These are phyloP conservation scores for Drosophila aff. DNA, from an alignment of 1,140 invertebrate species.

Conservation along the genomic window DNA sequence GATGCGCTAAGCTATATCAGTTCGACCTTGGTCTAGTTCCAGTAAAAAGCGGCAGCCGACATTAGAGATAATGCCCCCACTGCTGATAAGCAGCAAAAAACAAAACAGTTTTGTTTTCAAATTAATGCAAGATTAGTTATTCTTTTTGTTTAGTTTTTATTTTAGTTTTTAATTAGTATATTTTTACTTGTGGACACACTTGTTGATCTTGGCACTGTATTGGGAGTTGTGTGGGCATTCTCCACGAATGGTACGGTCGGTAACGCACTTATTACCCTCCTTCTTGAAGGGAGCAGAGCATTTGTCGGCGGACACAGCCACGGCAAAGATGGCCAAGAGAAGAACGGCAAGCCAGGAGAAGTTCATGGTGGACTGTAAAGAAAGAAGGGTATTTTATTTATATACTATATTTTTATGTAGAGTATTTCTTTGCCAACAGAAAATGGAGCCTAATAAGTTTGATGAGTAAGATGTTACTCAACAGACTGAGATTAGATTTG, in stretches of 20 bases:
- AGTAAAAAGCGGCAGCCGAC: neutral
- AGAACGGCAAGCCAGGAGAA: constrained; percentile 73
- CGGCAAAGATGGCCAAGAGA: constrained; percentile 63
- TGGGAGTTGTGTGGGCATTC: constrained; percentile 59
- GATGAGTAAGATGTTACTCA: constrained; percentile 1
- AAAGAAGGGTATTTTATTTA: neutral
- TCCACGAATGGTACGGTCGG: constrained; percentile 62
- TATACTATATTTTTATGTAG: neutral
- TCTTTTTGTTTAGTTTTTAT: neutral
- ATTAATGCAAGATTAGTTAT: constrained; percentile 1
- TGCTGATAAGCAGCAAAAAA: constrained; percentile 21
- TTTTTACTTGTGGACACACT: constrained; percentile 57
- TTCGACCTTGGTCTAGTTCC: constrained; percentile 32
- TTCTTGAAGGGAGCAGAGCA: constrained; percentile 57
- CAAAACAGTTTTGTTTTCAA: constrained; percentile 30
- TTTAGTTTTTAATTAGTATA: constrained; percentile 15
- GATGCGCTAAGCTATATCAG: constrained; percentile 10
- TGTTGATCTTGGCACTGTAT: constrained; percentile 62
- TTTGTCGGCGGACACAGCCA: constrained; percentile 49
- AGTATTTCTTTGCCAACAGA: neutral
- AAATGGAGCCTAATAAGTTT: neutral
- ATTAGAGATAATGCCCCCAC: constrained; percentile 9
- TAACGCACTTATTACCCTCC: constrained; percentile 27
- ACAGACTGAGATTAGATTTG: constrained; percentile 2
- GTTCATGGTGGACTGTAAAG: constrained; percentile 57